Percentiles rank a stretch among this genome's conserved stretches.
Conservation (phyloP, 2,797 vertebrate species). For the Cygnus olor region DNA sequence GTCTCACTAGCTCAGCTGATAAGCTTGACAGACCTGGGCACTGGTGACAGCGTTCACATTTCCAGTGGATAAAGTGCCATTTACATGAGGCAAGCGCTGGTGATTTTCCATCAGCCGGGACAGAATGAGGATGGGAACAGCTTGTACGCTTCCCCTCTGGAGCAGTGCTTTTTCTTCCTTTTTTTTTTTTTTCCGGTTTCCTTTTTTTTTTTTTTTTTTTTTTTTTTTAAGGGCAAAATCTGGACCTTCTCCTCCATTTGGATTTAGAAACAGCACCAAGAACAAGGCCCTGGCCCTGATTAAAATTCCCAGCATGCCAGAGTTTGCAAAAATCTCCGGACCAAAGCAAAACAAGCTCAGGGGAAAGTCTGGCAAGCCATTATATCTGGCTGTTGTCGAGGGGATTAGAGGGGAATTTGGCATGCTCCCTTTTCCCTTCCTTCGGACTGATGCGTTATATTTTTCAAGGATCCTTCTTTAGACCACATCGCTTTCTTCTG, state of each 20-base stretch:
- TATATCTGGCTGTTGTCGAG: constrained; percentile 40
- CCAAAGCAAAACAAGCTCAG: constrained; percentile 50
- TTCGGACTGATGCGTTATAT: constrained; percentile 24
- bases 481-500: constrained; percentile 33
- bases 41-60: constrained; percentile 71
- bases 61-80: constrained; percentile 71
- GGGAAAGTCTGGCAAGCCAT: constrained; percentile 40
- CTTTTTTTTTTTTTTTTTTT: too few species aligned
- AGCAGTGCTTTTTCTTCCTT: not conserved
- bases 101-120: constrained; percentile 66
- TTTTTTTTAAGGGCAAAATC: constrained; percentile 29
- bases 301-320: constrained; percentile 53
- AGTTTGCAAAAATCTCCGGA: constrained; percentile 48
- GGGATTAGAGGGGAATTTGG: constrained; percentile 69
- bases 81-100: constrained; percentile 68
- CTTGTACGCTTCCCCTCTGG: constrained; percentile 31
- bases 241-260: constrained; percentile 10
- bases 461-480: constrained; percentile 53
- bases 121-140: constrained; percentile 40
- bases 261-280: not conserved
- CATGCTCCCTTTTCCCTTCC: constrained; percentile 44
- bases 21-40: constrained; percentile 69
- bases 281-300: constrained; percentile 36
- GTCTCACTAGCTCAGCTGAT: constrained; percentile 65
- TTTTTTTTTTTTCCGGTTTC: not conserved